Evolutionary conservation across 35 echinoderm and acorn worm species (phyloP).

Genomic region (Acanthaster planci): DNA sequence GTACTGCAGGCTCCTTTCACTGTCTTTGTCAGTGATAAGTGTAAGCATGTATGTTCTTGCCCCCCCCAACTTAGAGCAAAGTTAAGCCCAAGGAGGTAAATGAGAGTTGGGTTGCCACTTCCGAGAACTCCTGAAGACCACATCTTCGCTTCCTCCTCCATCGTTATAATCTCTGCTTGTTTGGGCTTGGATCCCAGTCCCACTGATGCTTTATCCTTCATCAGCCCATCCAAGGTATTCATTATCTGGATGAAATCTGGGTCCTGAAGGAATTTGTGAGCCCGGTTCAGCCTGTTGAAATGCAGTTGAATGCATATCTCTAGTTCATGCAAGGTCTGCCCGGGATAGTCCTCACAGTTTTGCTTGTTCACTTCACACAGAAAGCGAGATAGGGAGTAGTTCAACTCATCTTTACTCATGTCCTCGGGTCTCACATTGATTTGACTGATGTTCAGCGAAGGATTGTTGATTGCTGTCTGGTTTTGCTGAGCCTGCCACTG

Average conservation of each 20-base stretch:
- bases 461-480: too few species aligned
- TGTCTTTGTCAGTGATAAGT: not conserved
- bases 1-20: not conserved
- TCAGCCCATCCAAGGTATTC: constrained; percentile 13
- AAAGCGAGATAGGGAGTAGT: constrained; percentile 19
- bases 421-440: not conserved
- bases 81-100: constrained; percentile 13
- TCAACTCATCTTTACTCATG: constrained; percentile 32
- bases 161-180: constrained; percentile 21
- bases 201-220: not conserved
- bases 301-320: constrained; percentile 7
- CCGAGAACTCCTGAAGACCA: constrained; percentile 16
- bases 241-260: constrained; percentile 2
- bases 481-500: too few species aligned
- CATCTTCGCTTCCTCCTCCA: not conserved
- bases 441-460: too few species aligned
- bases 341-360: constrained; percentile 29
- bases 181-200: not conserved
- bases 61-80: constrained; percentile 11
- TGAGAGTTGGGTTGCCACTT: not conserved
- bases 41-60: not conserved
- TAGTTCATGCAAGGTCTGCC: constrained; percentile 19
- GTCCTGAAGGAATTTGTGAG: not conserved
- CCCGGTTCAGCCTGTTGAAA: not conserved
- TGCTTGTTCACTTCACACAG: constrained; percentile 15